Conservation (phyloP, 2,113 vertebrate species). For the human (Homo sapiens) region DNA sequence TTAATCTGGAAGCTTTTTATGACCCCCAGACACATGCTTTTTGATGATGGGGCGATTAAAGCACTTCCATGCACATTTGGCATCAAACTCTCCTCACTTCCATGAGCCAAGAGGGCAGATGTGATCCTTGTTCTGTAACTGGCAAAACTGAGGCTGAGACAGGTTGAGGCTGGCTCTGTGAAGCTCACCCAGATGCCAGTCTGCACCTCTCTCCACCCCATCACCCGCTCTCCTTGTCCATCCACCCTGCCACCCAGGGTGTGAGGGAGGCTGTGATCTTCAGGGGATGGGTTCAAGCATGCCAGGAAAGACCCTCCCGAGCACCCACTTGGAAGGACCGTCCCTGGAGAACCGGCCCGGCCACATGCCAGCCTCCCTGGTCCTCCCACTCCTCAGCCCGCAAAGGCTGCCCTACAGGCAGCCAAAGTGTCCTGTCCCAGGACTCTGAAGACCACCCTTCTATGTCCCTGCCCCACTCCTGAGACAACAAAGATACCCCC, state of each 20-base stretch:
- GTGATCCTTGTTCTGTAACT: not conserved
- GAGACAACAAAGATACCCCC: not conserved
- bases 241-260: not conserved
- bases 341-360: not conserved
- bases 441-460: not conserved
- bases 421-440: not conserved
- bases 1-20: not conserved
- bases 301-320: not conserved
- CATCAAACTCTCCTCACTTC: not conserved
- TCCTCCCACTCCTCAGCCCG: not conserved
- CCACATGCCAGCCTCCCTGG: not conserved
- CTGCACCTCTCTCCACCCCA: not conserved
- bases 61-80: not conserved
- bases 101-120: not conserved
- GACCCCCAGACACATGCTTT: not conserved
- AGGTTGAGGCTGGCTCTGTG: not conserved
- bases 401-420: not conserved
- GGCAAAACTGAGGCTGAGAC: not conserved
- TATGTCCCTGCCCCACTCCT: not conserved
- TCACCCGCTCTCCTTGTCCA: not conserved
- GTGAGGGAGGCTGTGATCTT: not conserved
- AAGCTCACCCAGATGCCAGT: not conserved
- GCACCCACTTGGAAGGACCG: not conserved
- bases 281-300: not conserved
- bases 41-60: not conserved